A percentile compares a stretch with the other conserved stretches of the same genome.
These are phyloP conservation scores for Pharmacophagus antenor DNA, from an alignment of 2,888 invertebrate genomes.

Conservation along the genomic window DNA sequence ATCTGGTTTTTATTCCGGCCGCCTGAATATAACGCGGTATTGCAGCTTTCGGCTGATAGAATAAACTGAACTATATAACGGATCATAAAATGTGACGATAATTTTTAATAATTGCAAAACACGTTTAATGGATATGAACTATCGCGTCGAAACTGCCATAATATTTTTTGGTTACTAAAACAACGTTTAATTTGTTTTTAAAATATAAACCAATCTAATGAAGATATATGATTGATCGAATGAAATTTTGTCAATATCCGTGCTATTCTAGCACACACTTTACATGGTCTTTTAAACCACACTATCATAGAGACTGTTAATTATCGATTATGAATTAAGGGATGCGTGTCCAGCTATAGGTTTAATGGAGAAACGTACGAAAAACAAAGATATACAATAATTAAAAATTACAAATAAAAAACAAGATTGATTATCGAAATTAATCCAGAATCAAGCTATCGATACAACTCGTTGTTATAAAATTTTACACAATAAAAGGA, in stretches of 20 bases:
- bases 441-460: background rate
- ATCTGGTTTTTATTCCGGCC: slow-evolving; percentile 38
- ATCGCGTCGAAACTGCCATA: too few relatives aligned
- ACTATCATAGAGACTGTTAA: too few relatives aligned
- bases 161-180: too few relatives aligned
- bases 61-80: background rate
- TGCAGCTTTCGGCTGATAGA: slow-evolving; percentile 3
- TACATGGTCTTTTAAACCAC: too few relatives aligned
- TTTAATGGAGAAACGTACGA: background rate
- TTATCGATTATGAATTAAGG: too few relatives aligned
- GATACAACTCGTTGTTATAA: background rate
- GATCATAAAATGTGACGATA: background rate
- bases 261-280: too few relatives aligned
- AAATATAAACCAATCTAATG: too few relatives aligned
- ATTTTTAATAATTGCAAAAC: background rate
- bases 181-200: too few relatives aligned
- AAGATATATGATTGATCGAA: too few relatives aligned
- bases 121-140: background rate
- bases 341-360: too few relatives aligned
- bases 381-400: background rate
- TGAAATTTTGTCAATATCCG: too few relatives aligned
- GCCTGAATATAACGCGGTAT: slow-evolving; percentile 30
- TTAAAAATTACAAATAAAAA: background rate
- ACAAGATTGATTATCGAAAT: background rate
- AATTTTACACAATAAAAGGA: slow-evolving; percentile 24